A percentile compares a stretch with the other conserved stretches of the same genome.
phyloP scores from a whole-genome alignment of 2,888 invertebrate species.

The Corythucha ciliata region DNA sequence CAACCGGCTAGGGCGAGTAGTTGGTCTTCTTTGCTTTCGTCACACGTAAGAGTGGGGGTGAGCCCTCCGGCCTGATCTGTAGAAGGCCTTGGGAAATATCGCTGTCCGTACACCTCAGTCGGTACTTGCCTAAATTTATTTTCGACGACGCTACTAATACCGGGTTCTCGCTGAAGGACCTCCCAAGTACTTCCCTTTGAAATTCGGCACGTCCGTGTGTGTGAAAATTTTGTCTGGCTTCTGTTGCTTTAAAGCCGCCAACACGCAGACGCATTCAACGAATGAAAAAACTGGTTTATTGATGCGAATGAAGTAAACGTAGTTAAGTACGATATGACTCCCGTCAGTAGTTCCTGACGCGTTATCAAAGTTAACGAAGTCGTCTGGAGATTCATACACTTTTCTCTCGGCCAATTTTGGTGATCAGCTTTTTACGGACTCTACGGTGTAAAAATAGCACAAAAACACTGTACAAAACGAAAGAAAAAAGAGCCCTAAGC shows the following conservation, averaged over 20 bases:
- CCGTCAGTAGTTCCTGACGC: constrained; percentile 33
- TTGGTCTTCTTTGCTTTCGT: no score
- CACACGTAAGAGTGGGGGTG: no score
- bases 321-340: constrained; percentile 37
- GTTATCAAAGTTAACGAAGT: constrained; percentile 34
- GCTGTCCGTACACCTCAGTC: constrained; percentile 23
- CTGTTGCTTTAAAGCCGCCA: constrained; percentile 36
- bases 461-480: no score
- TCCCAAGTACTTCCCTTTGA: constrained; percentile 34
- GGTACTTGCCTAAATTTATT: constrained; percentile 19
- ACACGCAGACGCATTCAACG: constrained; percentile 33
- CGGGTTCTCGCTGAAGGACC: constrained; percentile 25
- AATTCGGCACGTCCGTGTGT: constrained; percentile 36
- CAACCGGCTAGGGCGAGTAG: no score
- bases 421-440: no score
- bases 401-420: no score
- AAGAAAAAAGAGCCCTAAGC: no score
- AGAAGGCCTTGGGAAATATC: no score
- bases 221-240: constrained; percentile 37
- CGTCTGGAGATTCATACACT: constrained; percentile 16
- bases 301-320: constrained; percentile 39
- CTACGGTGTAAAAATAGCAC: no score
- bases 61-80: no score
- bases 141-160: constrained; percentile 24
- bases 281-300: constrained; percentile 31